Evolutionary conservation across 1,140 invertebrate genomes (phyloP).

Genomic region (Drosophila murphyi): DNA sequence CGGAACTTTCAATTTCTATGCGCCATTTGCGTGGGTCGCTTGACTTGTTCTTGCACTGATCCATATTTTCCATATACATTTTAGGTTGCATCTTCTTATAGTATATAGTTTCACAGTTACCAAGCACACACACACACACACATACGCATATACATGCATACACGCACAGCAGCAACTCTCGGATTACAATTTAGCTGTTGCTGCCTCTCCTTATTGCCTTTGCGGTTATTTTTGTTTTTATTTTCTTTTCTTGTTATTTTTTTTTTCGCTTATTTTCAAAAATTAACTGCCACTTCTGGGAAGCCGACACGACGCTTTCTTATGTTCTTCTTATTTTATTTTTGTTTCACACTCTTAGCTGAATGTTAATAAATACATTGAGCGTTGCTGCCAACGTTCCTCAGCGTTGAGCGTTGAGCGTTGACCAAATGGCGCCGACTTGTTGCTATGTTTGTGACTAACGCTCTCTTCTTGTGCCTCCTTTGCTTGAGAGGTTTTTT

Average conservation of each 20-base stretch:
- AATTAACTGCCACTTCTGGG: conserved; percentile 83
- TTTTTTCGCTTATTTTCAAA: conserved; percentile 50
- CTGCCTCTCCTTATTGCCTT: conserved; percentile 30
- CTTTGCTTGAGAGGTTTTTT: conserved; percentile 14
- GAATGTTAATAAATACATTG: conserved; percentile 73
- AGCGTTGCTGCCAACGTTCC: conserved; percentile 41
- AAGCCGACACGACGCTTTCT: conserved; percentile 53
- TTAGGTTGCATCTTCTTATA: not conserved
- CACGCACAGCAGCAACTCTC: conserved; percentile 23
- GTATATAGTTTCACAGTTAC: conserved; percentile 70
- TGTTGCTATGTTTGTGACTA: conserved; percentile 71
- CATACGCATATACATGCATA: not conserved
- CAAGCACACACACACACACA: conserved; percentile 11
- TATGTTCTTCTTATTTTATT: not conserved
- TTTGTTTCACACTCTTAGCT: conserved; percentile 42
- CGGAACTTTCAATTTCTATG: conserved; percentile 76
- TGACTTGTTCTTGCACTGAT: conserved; percentile 38
- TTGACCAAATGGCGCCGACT: conserved; percentile 66
- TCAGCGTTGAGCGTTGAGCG: not conserved
- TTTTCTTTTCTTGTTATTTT: conserved; percentile 26
- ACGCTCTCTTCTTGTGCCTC: conserved; percentile 23
- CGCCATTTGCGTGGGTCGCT: conserved; percentile 56
- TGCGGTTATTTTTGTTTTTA: conserved; percentile 39
- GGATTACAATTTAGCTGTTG: conserved; percentile 53
- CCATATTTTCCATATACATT: conserved; percentile 17